Percentiles rank a stretch among this genome's conserved stretches.
phyloP scores from a whole-genome alignment of 1,140 invertebrate genomes.

The Diuraphis noxia region DNA sequence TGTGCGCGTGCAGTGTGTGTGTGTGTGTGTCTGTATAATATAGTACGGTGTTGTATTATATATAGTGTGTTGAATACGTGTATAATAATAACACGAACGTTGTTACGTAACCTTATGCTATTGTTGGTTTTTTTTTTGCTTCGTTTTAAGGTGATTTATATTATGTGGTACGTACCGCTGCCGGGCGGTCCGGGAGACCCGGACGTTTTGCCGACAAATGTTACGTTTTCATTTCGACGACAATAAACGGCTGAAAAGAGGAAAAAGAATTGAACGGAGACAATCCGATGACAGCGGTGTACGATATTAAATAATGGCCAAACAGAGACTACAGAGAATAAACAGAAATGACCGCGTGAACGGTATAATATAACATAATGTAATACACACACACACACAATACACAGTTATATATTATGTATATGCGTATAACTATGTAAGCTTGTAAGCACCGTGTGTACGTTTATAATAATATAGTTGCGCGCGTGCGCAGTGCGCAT shows the following conservation, averaged over 20 bases:
- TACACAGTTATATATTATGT: too few species aligned
- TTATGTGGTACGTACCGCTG: background rate
- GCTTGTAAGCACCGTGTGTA: background rate
- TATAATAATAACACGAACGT: background rate
- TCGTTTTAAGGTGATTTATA: constrained; percentile 15
- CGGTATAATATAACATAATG: background rate
- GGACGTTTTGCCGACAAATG: constrained; percentile 39
- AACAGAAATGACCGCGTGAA: background rate
- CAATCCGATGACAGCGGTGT: background rate
- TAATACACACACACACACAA: too few species aligned
- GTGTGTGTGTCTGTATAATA: background rate
- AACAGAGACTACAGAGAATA: background rate
- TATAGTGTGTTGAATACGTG: background rate
- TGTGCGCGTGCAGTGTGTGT: background rate
- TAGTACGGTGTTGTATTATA: background rate
- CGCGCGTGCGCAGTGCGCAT: background rate
- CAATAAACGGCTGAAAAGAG: background rate
- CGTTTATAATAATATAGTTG: background rate
- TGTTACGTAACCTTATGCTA: background rate
- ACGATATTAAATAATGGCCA: constrained; percentile 8
- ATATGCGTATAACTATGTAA: too few species aligned
- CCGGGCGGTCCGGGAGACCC: background rate
- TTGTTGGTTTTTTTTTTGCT: background rate
- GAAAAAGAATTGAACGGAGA: background rate
- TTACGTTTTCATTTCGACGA: background rate